phyloP scores from a whole-genome alignment of 2,888 invertebrate genomes.

The Cheilosia soror region DNA sequence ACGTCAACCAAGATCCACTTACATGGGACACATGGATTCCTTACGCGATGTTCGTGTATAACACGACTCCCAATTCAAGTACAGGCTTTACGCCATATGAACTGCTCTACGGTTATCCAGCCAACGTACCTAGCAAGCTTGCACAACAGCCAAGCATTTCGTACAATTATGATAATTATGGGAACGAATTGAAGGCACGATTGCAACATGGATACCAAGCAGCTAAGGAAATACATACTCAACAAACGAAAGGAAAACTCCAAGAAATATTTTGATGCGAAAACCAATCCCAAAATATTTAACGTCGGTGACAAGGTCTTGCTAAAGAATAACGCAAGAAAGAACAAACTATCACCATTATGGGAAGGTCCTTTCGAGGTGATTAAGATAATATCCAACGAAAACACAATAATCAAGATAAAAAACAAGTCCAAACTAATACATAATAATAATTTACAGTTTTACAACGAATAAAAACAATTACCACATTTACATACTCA shows the following conservation, averaged over 20 bases:
- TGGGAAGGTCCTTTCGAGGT: slow-evolving; percentile 8
- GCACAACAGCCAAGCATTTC: neutral
- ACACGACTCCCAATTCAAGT: slow-evolving; percentile 5
- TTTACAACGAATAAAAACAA: neutral
- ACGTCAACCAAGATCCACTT: slow-evolving; percentile 7
- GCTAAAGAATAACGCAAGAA: neutral
- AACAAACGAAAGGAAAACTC: slow-evolving; percentile 6
- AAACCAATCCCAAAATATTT: neutral
- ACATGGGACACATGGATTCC: slow-evolving; percentile 53
- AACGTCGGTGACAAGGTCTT: neutral
- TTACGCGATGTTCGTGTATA: slow-evolving; percentile 12
- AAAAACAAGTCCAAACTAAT: slow-evolving; percentile 10
- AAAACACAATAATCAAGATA: neutral
- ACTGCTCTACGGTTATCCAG: slow-evolving; percentile 1
- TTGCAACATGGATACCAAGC: slow-evolving; percentile 11
- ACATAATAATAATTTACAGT: neutral
- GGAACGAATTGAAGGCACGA: neutral
- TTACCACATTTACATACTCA: too few species aligned
- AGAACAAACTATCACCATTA: neutral
- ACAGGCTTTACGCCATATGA: slow-evolving; percentile 27
- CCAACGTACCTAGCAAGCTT: neutral
- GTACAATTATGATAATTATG: slow-evolving; percentile 7
- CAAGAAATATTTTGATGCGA: neutral
- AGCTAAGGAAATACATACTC: neutral
- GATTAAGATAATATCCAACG: neutral